Evolutionary conservation across 2,113 vertebrate genomes (phyloP).

Genomic region (Talpa occidentalis): DNA sequence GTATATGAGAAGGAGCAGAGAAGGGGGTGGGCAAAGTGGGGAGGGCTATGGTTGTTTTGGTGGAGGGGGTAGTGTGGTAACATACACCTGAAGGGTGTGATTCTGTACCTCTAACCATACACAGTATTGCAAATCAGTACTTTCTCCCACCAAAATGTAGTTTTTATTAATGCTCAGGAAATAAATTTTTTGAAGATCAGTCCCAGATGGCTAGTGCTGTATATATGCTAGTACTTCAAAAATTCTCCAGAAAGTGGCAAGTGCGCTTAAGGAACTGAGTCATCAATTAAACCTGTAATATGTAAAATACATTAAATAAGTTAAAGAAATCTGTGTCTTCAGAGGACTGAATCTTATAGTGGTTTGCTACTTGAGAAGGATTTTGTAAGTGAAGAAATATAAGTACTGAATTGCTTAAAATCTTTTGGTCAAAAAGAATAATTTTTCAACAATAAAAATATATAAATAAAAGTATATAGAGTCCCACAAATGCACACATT

Average conservation of each 20-base stretch:
- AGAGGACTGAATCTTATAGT: conserved; percentile 2
- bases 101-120: no score
- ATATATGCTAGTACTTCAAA: conserved; percentile 4
- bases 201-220: neutral
- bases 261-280: neutral
- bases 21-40: no score
- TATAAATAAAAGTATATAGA: neutral
- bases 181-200: neutral
- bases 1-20: no score
- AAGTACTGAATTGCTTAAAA: conserved; percentile 32
- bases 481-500: neutral
- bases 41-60: no score
- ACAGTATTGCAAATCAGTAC: no score
- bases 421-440: neutral
- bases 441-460: neutral
- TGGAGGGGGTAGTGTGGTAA: no score
- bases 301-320: neutral
- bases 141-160: neutral
- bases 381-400: conserved; percentile 39
- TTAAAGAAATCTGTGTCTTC: neutral
- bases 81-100: no score
- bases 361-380: neutral
- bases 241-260: neutral
- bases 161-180: neutral
- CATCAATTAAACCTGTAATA: neutral